A percentile compares a stretch with the other conserved stretches of the same genome.
Conservation (phyloP, 2,113 vertebrate species). For the Riparia riparia region DNA sequence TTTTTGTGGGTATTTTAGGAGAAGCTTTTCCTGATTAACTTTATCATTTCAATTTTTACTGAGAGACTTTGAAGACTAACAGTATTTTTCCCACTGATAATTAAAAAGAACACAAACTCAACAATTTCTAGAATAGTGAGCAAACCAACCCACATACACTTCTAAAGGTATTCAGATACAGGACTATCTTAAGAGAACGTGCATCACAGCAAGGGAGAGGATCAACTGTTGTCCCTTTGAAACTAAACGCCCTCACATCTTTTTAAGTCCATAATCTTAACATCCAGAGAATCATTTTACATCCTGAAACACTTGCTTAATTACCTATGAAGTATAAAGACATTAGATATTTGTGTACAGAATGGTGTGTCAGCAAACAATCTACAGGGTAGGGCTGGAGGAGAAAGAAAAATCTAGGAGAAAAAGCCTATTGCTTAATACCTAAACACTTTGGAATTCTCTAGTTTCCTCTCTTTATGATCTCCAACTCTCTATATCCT, state of each 20-base stretch:
- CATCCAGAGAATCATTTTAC: neutral
- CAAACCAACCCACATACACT: neutral
- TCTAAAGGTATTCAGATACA: neutral
- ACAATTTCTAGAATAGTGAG: neutral
- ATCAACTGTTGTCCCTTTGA: neutral
- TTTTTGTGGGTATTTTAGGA: neutral
- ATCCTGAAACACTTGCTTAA: neutral
- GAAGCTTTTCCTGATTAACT: neutral
- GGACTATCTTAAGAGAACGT: neutral
- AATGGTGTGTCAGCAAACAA: neutral
- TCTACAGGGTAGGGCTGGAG: neutral
- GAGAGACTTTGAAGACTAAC: neutral
- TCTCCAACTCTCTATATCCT: neutral
- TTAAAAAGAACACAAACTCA: neutral
- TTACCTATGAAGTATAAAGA: neutral
- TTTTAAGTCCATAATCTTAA: neutral
- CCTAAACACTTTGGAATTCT: neutral
- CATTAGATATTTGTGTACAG: neutral
- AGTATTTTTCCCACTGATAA: neutral
- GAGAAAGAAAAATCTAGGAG: neutral
- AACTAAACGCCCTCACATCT: rapidly evolving
- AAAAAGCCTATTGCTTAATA: neutral
- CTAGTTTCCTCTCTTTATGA: neutral
- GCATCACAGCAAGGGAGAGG: neutral
- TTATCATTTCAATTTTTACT: neutral